Percentiles rank a stretch among this genome's conserved stretches.
phyloP scores from a whole-genome alignment of 2,113 vertebrate species.

The Amblyornis subalaris region DNA sequence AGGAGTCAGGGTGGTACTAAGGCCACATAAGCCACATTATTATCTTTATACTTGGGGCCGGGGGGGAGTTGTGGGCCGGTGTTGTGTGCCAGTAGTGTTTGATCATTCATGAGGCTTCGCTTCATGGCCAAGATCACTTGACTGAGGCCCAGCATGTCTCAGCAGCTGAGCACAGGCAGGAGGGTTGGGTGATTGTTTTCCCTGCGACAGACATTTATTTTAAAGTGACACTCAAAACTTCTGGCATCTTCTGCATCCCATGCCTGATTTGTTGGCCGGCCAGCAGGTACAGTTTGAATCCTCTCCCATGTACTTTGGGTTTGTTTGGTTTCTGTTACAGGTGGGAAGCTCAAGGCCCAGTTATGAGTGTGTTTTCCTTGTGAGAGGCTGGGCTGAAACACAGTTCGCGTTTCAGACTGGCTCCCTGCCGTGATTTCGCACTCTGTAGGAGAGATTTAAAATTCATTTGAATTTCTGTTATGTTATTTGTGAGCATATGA shows the following conservation, averaged over 20 bases:
- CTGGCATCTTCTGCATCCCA: neutral
- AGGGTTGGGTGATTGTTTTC: neutral
- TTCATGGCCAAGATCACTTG: neutral
- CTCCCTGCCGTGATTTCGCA: neutral
- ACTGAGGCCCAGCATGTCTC: neutral
- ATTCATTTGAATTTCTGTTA: neutral
- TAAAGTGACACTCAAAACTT: neutral
- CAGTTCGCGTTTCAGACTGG: neutral
- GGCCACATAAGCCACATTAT: neutral
- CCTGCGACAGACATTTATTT: neutral
- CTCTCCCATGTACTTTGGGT: fast-evolving
- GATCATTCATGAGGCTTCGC: neutral
- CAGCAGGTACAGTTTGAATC: fast-evolving
- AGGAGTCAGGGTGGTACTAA: neutral
- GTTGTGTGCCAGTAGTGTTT: neutral
- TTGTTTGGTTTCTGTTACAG: neutral
- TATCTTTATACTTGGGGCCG: neutral
- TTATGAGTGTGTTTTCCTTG: neutral
- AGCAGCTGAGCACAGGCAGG: neutral
- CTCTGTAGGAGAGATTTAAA: neutral
- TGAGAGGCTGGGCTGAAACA: neutral
- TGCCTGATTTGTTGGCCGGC: neutral
- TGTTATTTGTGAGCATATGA: neutral
- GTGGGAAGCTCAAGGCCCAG: neutral
- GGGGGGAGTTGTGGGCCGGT: neutral